phyloP scores from a whole-genome alignment of 2,888 invertebrate species.

The Bugula neritina region DNA sequence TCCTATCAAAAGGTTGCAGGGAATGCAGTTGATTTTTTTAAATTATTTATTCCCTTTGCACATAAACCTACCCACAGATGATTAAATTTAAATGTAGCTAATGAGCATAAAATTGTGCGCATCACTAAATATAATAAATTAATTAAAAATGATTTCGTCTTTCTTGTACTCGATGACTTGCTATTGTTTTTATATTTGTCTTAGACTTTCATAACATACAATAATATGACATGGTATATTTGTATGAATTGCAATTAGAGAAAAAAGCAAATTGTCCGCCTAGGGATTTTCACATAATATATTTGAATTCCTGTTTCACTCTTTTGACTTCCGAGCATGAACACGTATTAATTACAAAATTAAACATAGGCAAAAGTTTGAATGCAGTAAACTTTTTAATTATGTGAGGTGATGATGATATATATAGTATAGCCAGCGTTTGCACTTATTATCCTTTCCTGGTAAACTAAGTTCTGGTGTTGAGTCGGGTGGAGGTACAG shows the following conservation, averaged over 20 bases:
- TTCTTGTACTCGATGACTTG: not conserved
- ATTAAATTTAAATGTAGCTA: no score
- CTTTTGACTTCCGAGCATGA: not conserved
- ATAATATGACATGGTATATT: not conserved
- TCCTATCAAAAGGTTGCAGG: no score
- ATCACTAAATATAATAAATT: no score
- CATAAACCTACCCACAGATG: no score
- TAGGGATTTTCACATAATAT: not conserved
- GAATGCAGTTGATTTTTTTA: no score
- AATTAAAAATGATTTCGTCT: no score
- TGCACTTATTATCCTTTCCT: not conserved
- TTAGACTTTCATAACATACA: not conserved
- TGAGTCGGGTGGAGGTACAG: not conserved
- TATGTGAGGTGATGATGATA: not conserved
- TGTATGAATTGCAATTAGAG: conserved; percentile 21
- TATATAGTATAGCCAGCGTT: not conserved
- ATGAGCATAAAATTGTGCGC: no score
- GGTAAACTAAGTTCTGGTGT: not conserved
- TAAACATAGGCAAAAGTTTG: not conserved
- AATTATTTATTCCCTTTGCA: no score
- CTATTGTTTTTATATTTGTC: not conserved
- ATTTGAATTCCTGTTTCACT: not conserved
- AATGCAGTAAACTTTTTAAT: not conserved
- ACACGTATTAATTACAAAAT: not conserved
- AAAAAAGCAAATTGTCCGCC: not conserved